These are phyloP conservation scores for Ophioninae sp. DNA, from an alignment of 2,888 invertebrate genomes.

Conservation along the genomic window DNA sequence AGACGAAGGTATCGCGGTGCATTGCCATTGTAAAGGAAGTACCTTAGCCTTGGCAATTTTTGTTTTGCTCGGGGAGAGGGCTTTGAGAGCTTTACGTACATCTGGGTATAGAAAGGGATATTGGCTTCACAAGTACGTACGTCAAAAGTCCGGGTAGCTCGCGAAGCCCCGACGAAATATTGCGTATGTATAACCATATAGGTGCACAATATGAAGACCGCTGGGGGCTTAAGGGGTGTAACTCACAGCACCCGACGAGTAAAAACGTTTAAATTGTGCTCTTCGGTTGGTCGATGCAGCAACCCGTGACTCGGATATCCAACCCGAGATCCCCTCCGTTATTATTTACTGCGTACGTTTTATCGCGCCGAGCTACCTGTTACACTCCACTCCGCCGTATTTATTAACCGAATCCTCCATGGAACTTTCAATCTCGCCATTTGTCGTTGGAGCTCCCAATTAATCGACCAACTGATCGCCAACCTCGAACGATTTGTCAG, in stretches of 20 bases:
- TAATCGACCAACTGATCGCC: neutral
- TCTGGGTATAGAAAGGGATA: slow-evolving; percentile 5
- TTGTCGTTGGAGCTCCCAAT: neutral
- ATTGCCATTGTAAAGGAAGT: slow-evolving; percentile 26
- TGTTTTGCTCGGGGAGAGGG: slow-evolving; percentile 11
- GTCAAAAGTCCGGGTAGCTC: slow-evolving; percentile 32
- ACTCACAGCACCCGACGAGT: neutral
- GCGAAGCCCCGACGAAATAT: slow-evolving; percentile 12
- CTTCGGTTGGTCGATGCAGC: neutral
- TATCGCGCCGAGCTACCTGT: slow-evolving; percentile 66
- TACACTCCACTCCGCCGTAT: slow-evolving; percentile 71
- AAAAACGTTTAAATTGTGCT: neutral
- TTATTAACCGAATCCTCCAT: slow-evolving; percentile 68
- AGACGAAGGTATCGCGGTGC: slow-evolving; percentile 27
- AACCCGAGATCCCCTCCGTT: slow-evolving; percentile 63
- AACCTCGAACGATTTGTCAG: neutral
- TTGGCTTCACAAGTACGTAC: slow-evolving; percentile 47
- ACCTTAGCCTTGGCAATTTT: slow-evolving; percentile 31
- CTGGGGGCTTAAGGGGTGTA: neutral
- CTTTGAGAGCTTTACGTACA: slow-evolving; percentile 37
- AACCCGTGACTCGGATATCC: slow-evolving; percentile 61
- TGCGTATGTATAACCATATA: slow-evolving; percentile 4
- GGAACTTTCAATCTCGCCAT: slow-evolving; percentile 24
- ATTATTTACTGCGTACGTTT: slow-evolving; percentile 71
- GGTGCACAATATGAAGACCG: neutral